Evolutionary conservation across 2,888 invertebrate species (phyloP).

Genomic region (Sylvicola cinctus): DNA sequence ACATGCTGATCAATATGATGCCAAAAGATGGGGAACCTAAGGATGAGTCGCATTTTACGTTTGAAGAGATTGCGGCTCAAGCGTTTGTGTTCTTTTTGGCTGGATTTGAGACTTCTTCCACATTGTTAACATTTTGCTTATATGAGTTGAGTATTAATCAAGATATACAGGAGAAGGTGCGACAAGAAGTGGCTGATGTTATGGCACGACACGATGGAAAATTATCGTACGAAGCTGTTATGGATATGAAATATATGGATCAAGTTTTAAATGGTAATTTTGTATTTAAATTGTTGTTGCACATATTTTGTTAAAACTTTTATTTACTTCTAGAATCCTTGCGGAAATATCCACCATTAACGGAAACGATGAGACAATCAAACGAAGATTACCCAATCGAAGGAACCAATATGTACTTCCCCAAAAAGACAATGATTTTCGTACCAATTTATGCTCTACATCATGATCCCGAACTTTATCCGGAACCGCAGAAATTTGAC

Average conservation of each 20-base stretch:
- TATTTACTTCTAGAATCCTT: slow-evolving; percentile 26
- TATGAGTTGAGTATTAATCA: slow-evolving; percentile 28
- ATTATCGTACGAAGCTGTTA: slow-evolving; percentile 26
- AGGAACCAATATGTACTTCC: slow-evolving; percentile 24
- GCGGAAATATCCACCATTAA: slow-evolving; percentile 31
- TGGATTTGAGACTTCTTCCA: slow-evolving; percentile 32
- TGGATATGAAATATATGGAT: slow-evolving; percentile 28
- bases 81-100: slow-evolving; percentile 31
- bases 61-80: slow-evolving; percentile 19
- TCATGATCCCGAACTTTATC: slow-evolving; percentile 35
- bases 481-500: slow-evolving; percentile 37
- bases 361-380: slow-evolving; percentile 25
- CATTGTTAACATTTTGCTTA: slow-evolving; percentile 26
- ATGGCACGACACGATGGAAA: slow-evolving; percentile 19
- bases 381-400: slow-evolving; percentile 27
- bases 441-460: slow-evolving; percentile 36
- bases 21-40: neutral
- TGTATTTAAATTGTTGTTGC: too few relatives aligned
- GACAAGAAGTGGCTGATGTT: slow-evolving; percentile 22
- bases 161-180: slow-evolving; percentile 23
- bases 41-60: too few relatives aligned
- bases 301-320: too few relatives aligned
- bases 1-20: slow-evolving; percentile 1
- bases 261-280: slow-evolving; percentile 25
- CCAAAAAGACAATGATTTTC: slow-evolving; percentile 28